Conservation (phyloP, 2,113 vertebrate genomes). For the Phasianus colchicus region DNA sequence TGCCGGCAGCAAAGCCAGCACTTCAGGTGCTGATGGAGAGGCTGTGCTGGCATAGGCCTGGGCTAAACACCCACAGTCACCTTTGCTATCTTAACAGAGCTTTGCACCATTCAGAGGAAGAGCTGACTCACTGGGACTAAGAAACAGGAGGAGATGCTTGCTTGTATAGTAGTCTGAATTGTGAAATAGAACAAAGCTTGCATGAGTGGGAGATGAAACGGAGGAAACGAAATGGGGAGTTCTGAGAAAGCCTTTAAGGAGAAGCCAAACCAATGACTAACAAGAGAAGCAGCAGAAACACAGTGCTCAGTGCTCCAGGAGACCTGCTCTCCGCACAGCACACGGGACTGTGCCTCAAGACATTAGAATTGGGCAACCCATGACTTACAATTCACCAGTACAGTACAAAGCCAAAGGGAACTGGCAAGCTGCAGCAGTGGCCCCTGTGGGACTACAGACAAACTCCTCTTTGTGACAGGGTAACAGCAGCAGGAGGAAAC, state of each 20-base stretch:
- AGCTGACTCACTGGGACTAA: background rate
- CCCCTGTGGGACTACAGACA: background rate
- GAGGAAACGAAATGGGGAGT: background rate
- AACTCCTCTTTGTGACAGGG: fast-evolving
- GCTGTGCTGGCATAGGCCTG: background rate
- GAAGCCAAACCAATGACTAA: background rate
- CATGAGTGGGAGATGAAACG: background rate
- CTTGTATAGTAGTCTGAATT: background rate
- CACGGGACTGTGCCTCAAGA: background rate
- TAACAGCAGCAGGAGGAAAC: background rate
- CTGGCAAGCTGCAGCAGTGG: background rate
- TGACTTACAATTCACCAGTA: background rate
- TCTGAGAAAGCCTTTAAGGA: background rate
- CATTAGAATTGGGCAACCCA: background rate
- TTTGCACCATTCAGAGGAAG: background rate
- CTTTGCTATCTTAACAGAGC: background rate
- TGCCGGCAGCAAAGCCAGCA: background rate
- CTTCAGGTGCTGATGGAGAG: background rate
- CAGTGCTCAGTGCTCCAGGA: background rate
- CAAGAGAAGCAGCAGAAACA: background rate
- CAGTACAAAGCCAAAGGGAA: background rate
- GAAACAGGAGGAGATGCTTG: background rate
- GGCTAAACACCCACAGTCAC: background rate
- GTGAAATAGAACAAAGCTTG: background rate
- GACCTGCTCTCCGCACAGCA: fast-evolving